phyloP scores from a whole-genome alignment of 2,797 vertebrate genomes.

The Centropyge bicolor region DNA sequence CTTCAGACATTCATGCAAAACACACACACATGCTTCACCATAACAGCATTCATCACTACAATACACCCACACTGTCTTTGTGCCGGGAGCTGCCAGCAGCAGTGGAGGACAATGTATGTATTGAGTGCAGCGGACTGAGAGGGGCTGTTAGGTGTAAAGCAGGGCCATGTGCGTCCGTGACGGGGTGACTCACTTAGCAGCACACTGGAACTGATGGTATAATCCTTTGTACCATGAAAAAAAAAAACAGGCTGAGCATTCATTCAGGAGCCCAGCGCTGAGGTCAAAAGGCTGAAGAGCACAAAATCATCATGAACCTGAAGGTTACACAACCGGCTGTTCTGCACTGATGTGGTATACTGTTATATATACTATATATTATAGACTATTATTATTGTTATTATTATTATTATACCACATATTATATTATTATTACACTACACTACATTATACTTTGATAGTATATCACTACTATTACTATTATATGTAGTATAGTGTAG shows the following conservation, averaged over 20 bases:
- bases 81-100: conserved; percentile 9
- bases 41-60: conserved; percentile 29
- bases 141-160: conserved; percentile 51
- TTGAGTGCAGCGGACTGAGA: conserved; percentile 55
- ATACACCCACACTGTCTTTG: conserved; percentile 56
- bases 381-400: too few relatives aligned
- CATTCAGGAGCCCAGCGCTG: conserved; percentile 15
- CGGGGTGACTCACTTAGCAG: conserved; percentile 48
- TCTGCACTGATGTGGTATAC: not conserved
- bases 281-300: conserved; percentile 14
- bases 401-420: too few relatives aligned
- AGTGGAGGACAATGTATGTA: conserved; percentile 44
- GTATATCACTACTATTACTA: too few relatives aligned
- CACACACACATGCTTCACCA: conserved; percentile 30
- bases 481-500: too few relatives aligned
- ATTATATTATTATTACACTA: too few relatives aligned
- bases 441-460: too few relatives aligned
- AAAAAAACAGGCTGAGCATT: conserved; percentile 27
- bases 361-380: too few relatives aligned
- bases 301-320: not conserved
- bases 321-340: not conserved
- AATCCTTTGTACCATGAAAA: conserved; percentile 28
- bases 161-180: conserved; percentile 21
- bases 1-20: conserved; percentile 15
- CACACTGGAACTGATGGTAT: conserved; percentile 31